Conservation (phyloP, 1,140 invertebrate genomes). For the Drosophila ficusphila region DNA sequence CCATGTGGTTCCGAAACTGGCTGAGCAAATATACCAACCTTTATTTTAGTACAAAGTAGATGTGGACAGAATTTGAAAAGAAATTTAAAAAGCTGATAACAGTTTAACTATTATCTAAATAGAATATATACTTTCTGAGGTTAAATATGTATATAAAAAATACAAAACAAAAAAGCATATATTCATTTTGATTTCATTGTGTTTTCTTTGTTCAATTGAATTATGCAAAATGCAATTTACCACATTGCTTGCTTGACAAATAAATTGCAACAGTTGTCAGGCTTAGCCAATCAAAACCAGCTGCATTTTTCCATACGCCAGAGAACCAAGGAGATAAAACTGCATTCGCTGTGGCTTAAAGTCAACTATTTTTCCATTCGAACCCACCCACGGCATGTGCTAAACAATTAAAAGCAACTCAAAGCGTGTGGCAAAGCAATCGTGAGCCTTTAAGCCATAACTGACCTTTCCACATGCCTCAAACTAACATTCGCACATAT, state of each 20-base stretch:
- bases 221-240: not conserved
- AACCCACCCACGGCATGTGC: slow-evolving; percentile 19
- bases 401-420: slow-evolving; percentile 67
- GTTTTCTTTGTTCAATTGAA: not conserved
- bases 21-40: too few species aligned
- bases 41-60: too few species aligned
- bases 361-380: slow-evolving; percentile 8
- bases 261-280: slow-evolving; percentile 56
- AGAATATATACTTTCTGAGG: too few species aligned
- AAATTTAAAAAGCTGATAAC: too few species aligned
- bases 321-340: slow-evolving; percentile 10
- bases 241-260: not conserved
- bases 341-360: not conserved
- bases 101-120: too few species aligned
- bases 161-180: too few species aligned
- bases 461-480: slow-evolving; percentile 67
- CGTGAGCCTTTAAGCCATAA: slow-evolving; percentile 73
- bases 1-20: too few species aligned
- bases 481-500: slow-evolving; percentile 16
- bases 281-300: slow-evolving; percentile 42
- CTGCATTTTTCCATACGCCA: slow-evolving; percentile 43
- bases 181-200: too few species aligned
- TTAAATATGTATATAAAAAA: too few species aligned
- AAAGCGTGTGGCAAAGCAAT: slow-evolving; percentile 46
- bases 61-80: too few species aligned